Evolutionary conservation across 2,113 vertebrate genomes (phyloP).

Genomic region (Nothoprocta perdicaria): DNA sequence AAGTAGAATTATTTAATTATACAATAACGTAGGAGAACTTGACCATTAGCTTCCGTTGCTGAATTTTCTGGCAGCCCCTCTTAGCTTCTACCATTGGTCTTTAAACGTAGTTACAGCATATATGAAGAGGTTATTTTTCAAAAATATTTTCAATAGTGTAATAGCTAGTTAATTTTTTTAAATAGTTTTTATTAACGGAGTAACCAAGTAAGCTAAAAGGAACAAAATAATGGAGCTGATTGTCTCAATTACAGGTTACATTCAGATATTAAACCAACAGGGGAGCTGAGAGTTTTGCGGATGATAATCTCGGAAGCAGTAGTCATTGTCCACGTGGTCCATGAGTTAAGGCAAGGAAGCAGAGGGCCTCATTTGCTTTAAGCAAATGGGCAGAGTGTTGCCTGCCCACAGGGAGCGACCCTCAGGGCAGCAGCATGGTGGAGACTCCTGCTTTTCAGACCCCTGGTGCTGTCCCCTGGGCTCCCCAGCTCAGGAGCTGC

Average conservation of each 20-base stretch:
- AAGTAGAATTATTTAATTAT: conserved; percentile 69
- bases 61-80: conserved; percentile 63
- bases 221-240: too few relatives aligned
- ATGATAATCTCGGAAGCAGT: not conserved
- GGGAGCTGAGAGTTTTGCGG: not conserved
- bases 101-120: conserved; percentile 66
- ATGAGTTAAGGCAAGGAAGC: not conserved
- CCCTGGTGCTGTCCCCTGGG: accelerated
- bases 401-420: not conserved
- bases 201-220: too few relatives aligned
- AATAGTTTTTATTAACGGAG: conserved; percentile 40
- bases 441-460: accelerated
- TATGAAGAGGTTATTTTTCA: conserved; percentile 60
- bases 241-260: not conserved
- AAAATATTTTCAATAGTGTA: conserved; percentile 71
- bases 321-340: not conserved
- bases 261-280: not conserved
- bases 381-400: not conserved
- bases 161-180: conserved; percentile 73
- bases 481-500: not conserved
- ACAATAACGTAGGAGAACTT: conserved; percentile 61
- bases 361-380: not conserved
- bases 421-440: accelerated
- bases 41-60: conserved; percentile 68
- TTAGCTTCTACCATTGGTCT: conserved; percentile 58